A percentile compares a stretch with the other conserved stretches of the same genome.
Evolutionary conservation across 30 jellyfish, hydroid and myxozoan species (phyloP).

Genomic region (Cassiopea xamachana): DNA sequence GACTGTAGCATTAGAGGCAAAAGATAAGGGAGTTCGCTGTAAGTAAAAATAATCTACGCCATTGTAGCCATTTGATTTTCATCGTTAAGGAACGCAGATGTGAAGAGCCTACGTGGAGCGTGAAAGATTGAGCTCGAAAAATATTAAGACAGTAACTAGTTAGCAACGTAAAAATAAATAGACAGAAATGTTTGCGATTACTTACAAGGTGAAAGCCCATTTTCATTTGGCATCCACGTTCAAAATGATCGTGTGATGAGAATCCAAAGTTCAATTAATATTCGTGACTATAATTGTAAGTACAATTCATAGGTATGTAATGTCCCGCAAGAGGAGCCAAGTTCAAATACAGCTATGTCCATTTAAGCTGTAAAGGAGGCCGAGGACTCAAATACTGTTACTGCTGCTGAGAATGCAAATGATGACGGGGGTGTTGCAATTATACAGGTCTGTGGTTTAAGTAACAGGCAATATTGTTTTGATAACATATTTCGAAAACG

Average conservation of each 20-base stretch:
- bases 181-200: neutral
- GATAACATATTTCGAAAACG: too few relatives aligned
- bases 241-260: neutral
- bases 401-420: neutral
- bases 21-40: too few relatives aligned
- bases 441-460: neutral
- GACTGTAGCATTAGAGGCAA: too few relatives aligned
- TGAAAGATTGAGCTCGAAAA: too few relatives aligned
- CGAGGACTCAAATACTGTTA: constrained; percentile 30
- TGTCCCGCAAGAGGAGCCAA: neutral
- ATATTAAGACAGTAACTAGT: neutral
- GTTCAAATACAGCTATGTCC: neutral
- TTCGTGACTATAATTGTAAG: neutral
- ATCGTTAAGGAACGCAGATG: too few relatives aligned
- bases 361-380: constrained; percentile 30
- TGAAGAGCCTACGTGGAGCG: too few relatives aligned
- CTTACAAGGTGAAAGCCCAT: constrained; percentile 6
- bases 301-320: neutral
- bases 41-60: too few relatives aligned
- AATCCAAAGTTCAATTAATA: neutral
- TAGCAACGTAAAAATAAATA: too few relatives aligned
- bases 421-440: neutral
- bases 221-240: neutral
- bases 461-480: too few relatives aligned
- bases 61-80: too few relatives aligned